Conservation (phyloP, 2,888 invertebrate genomes). For the Vanessa cardui region DNA sequence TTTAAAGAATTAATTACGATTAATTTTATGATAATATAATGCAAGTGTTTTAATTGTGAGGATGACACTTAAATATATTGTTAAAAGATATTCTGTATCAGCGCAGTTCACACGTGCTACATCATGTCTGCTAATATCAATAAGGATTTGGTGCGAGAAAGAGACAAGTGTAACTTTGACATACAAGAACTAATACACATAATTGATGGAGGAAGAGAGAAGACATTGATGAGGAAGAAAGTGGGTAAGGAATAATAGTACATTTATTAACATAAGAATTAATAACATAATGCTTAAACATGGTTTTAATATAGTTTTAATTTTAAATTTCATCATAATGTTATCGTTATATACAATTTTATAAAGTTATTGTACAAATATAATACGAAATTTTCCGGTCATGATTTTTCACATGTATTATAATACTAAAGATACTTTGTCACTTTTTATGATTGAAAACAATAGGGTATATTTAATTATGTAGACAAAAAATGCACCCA, state of each 20-base stretch:
- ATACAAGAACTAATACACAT: conserved; percentile 88
- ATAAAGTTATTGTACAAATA: too few relatives aligned
- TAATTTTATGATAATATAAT: neutral
- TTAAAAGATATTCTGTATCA: neutral
- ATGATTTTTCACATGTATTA: too few relatives aligned
- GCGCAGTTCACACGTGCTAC: neutral
- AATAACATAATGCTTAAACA: too few relatives aligned
- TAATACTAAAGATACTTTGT: too few relatives aligned
- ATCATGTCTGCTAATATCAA: conserved; percentile 65
- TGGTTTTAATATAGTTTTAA: too few relatives aligned
- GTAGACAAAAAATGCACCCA: too few relatives aligned
- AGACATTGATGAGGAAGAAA: conserved; percentile 84
- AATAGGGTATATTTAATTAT: too few relatives aligned
- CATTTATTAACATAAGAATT: too few relatives aligned
- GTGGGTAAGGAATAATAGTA: conserved; percentile 50
- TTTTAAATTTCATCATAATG: too few relatives aligned
- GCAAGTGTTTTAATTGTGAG: neutral
- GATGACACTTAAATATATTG: neutral
- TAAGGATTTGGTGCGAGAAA: conserved; percentile 86
- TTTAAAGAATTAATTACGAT: neutral
- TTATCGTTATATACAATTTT: too few relatives aligned
- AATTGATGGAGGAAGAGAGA: conserved; percentile 87
- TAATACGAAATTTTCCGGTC: too few relatives aligned
- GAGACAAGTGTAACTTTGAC: conserved; percentile 87
- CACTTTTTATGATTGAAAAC: too few relatives aligned